Evolutionary conservation across 1,140 invertebrate species (phyloP).

Genomic region (Temnothorax curvispinosus): DNA sequence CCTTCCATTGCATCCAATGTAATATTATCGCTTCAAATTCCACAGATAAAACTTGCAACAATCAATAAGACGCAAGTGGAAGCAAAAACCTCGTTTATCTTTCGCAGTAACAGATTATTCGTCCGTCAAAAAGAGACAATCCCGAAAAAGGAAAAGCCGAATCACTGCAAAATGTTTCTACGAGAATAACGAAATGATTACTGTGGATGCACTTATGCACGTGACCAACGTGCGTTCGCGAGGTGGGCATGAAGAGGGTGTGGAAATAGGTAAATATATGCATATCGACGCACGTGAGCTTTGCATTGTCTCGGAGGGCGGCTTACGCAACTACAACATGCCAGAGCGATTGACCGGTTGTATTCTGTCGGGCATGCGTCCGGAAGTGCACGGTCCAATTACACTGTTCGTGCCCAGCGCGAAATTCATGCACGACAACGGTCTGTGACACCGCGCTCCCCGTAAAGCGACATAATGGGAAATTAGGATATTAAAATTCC

Average conservation of each 20-base stretch:
- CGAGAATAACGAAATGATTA: slow-evolving; percentile 1
- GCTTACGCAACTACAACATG: slow-evolving; percentile 18
- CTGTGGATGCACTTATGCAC: background rate
- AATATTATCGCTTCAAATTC: background rate
- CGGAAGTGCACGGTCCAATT: slow-evolving; percentile 47
- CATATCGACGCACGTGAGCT: slow-evolving; percentile 31
- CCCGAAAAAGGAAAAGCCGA: background rate
- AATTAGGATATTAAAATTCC: slow-evolving; percentile 25
- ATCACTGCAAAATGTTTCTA: background rate
- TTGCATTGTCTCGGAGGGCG: slow-evolving; percentile 1
- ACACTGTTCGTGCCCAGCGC: slow-evolving; percentile 6
- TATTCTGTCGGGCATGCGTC: background rate
- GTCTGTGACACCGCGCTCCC: background rate
- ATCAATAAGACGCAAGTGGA: background rate
- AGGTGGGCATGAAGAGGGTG: background rate
- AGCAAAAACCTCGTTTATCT: background rate
- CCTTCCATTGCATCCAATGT: too few relatives aligned
- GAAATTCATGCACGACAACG: slow-evolving; percentile 35
- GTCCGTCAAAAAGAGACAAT: background rate
- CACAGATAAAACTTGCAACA: background rate
- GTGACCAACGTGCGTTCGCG: background rate
- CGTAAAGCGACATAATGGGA: slow-evolving; percentile 36
- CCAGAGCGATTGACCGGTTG: slow-evolving; percentile 26
- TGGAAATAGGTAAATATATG: slow-evolving; percentile 48
- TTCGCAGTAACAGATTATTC: background rate